These are phyloP conservation scores for Neolamprologus brichardi DNA, from an alignment of 2,113 vertebrate genomes.

Conservation along the genomic window DNA sequence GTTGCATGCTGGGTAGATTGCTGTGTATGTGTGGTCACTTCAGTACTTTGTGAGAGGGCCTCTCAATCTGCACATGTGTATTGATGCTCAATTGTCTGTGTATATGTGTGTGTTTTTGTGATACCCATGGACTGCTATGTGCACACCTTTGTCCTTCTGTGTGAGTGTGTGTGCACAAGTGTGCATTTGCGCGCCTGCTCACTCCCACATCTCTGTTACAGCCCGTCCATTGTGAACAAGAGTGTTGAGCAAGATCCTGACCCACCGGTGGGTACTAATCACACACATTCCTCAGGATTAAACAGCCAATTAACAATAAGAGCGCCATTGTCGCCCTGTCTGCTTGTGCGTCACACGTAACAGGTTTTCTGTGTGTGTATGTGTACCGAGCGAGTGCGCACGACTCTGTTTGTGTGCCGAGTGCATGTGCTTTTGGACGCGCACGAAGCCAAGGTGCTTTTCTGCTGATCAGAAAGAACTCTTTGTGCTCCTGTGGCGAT, in stretches of 20 bases:
- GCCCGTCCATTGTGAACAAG: slow-evolving; percentile 61
- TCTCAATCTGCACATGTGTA: background rate
- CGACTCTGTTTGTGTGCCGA: background rate
- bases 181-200: background rate
- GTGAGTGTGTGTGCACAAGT: background rate
- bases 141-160: background rate
- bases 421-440: background rate
- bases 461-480: background rate
- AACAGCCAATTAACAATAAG: slow-evolving; percentile 76
- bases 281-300: slow-evolving; percentile 77
- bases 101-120: background rate
- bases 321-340: slow-evolving; percentile 69
- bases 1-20: background rate
- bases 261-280: slow-evolving; percentile 63
- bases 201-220: slow-evolving; percentile 55
- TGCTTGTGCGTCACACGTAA: slow-evolving; percentile 66
- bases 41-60: background rate
- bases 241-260: slow-evolving; percentile 71
- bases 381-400: background rate
- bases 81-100: background rate
- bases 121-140: background rate
- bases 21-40: background rate
- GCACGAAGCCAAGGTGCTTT: background rate
- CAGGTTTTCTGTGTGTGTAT: slow-evolving; percentile 28
- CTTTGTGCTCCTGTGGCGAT: background rate